Conservation (phyloP, 2,113 vertebrate genomes). For the Oxyruncus cristatus region DNA sequence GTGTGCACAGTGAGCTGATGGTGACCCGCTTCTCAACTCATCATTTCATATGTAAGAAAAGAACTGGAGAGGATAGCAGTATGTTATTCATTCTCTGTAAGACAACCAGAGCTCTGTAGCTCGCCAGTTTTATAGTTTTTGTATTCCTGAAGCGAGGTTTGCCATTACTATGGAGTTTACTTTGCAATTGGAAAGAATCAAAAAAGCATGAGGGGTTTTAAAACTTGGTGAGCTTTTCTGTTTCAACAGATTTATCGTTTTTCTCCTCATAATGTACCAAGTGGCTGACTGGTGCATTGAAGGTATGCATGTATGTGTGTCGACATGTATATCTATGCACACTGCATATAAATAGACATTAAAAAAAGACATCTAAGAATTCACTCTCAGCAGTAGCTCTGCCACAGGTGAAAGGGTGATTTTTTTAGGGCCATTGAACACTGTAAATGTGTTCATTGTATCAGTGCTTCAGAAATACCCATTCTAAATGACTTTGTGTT, state of each 20-base stretch:
- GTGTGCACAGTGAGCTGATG: background rate
- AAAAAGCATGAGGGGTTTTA: background rate
- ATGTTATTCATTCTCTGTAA: background rate
- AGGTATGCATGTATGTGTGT: background rate
- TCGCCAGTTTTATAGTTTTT: background rate
- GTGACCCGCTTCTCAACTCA: background rate
- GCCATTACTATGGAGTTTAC: background rate
- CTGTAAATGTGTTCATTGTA: constrained; percentile 58
- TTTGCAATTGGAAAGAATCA: background rate
- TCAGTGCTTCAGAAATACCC: constrained; percentile 51
- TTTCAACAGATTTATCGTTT: background rate
- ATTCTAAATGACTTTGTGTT: constrained; percentile 52
- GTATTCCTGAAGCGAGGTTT: background rate
- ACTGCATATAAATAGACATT: background rate
- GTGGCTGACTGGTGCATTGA: background rate
- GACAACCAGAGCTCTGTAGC: background rate
- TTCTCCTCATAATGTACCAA: background rate
- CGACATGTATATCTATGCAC: background rate
- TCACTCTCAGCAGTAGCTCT: background rate
- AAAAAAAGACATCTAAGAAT: background rate
- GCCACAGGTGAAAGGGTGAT: constrained; percentile 43
- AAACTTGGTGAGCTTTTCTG: background rate
- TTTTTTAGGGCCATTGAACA: constrained; percentile 48
- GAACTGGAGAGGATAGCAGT: background rate
- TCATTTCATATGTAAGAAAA: background rate